Evolutionary conservation across 2,888 invertebrate genomes (phyloP), one percentile per base, ranked within the genome.

Genomic region (Nemurella pictetii): DNA sequence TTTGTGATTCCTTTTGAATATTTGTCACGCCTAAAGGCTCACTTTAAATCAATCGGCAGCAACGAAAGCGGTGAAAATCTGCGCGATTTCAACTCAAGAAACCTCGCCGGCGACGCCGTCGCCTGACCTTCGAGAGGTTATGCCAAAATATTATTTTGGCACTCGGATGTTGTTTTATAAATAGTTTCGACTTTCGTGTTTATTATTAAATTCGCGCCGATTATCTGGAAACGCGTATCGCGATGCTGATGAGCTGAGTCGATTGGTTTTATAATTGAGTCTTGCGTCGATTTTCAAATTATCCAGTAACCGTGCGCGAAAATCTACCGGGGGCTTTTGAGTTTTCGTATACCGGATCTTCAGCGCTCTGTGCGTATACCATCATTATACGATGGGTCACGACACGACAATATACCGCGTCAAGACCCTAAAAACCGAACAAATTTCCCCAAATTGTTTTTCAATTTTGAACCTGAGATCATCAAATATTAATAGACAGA

Each of bases 141-240:
- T 75, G 75, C 30, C 78, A 78, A 78, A 78, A 78, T 78, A 78
- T 75, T 3, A 30, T 78, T 78, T 78, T 30, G 78, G 29, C 78
- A 78, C 26, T 55, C 20, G 20, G 2, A 20, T n/a, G 75, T 26
- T 4, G 26, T 27, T 75, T 75, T 75, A 75, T 26, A 75, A 75
- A 75, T 75, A 75, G 75, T 27, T 75, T 55, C 28, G 75, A 75
- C 25, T 27, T 75, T 55, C 28, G 75, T 9, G 25, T 75, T 25
- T 75, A 28, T 5, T 27, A 75, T 75, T 75, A 15, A 75, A 75
- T 20, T 75, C 7, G 28, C 15, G 7, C 15, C 15, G 75, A 15
- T 75, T 75, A 27, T 55, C 55, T 55, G 55, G 15, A 20, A 15
- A 55, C 15, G 2, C 20, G 55, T 20, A 55, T 7, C 55, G 55